These are phyloP conservation scores for Halictus quadricinctus DNA, from an alignment of 2,888 invertebrate genomes.

Conservation along the genomic window DNA sequence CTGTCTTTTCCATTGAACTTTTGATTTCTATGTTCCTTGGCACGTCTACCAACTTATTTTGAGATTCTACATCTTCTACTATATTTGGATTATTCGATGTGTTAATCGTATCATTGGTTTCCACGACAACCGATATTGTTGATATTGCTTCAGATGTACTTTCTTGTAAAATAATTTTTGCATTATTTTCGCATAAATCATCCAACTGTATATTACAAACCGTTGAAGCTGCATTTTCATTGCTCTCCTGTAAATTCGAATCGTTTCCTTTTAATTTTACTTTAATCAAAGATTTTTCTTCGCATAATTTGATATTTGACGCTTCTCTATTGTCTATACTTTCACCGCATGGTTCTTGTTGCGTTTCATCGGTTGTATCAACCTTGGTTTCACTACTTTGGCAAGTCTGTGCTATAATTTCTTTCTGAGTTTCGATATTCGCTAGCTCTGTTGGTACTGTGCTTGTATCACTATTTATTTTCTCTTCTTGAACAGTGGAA, in stretches of 20 bases:
- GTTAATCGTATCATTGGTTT: conserved; percentile 11
- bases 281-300: conserved; percentile 35
- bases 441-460: neutral
- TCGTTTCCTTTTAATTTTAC: conserved; percentile 15
- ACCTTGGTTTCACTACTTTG: conserved; percentile 11
- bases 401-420: neutral
- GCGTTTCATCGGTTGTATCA: neutral
- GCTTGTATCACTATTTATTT: neutral
- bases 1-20: neutral
- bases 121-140: neutral
- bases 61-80: conserved; percentile 24
- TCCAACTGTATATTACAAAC: conserved; percentile 3
- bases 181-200: conserved; percentile 21
- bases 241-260: conserved; percentile 21
- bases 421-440: neutral
- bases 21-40: neutral
- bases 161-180: conserved; percentile 32
- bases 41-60: neutral
- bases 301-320: neutral
- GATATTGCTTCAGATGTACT: conserved; percentile 14
- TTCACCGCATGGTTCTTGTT: conserved; percentile 18
- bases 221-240: neutral
- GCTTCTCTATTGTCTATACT: conserved; percentile 19
- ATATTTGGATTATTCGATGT: neutral
- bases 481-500: conserved; percentile 4